Base-by-base conservation (phyloP, 2,113 vertebrate genomes). In the Stegastes partitus region DNA sequence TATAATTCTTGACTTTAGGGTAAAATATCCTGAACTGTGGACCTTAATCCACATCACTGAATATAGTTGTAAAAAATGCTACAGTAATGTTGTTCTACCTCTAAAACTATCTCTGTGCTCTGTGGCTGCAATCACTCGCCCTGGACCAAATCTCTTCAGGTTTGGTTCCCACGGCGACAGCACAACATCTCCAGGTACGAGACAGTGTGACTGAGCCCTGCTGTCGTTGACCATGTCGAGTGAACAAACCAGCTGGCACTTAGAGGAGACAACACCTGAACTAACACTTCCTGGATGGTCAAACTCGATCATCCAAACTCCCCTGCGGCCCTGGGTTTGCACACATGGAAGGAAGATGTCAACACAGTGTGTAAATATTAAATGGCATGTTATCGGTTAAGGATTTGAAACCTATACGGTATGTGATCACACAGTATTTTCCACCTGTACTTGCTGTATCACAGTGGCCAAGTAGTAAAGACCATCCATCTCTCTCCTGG, bases 121-220 rank as follows among this genome's bases (percentile, higher is more conserved):
- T 22, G 90, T 71, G 64, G 94, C 93, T 0, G 25, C 80, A 39
- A 95, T 76, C 70, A 97, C 75, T 0, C 92, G 96, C 79, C 96
- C 96, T 3, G 97, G 97, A 5, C 95, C 95, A 0, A 95, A 97
- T 64, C 87, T 92, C 45, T 58, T 87, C 74, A 74, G 65, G 0
- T 91, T 86, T 51, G 91, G 84, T 75, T 95, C 95, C 95, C 96
- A 96, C 11, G 95, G 95, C 7, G 96, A 96, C 85, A 98, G 82
- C n/a, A 98, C 96, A 34, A 94, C 94, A 74, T 97, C 94, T 5
- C 96, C 96, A 0, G 95, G 95, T 19, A 77, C 42, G 23, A 97
- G 87, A 26, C 83, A 85, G 31, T 80, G 87, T 15, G 81, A 76
- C 80, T 85, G 79, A 8, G 88, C 84, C 0, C 91, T 89, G 0